Percentiles rank a stretch among this genome's conserved stretches.
These are phyloP conservation scores for Drosophila dives DNA, from an alignment of 2,888 invertebrate species.

Conservation along the genomic window DNA sequence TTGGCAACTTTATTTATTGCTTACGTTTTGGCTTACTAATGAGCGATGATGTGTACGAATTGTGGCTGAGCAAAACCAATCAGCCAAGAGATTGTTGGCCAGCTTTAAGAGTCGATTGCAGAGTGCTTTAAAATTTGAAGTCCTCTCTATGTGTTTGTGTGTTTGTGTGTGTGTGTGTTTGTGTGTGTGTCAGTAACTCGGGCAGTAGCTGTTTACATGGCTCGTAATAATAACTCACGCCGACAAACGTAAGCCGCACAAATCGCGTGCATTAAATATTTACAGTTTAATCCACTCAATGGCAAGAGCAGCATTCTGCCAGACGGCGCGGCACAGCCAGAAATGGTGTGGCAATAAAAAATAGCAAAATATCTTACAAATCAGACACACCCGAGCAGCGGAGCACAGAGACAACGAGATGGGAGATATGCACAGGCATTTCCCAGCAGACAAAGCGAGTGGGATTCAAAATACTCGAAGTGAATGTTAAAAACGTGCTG, in stretches of 20 bases:
- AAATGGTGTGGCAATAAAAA: conserved; percentile 75
- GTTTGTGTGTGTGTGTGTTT: background rate
- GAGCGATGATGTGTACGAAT: conserved; percentile 59
- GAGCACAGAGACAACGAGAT: conserved; percentile 35
- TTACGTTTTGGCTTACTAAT: conserved; percentile 58
- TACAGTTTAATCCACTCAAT: conserved; percentile 80
- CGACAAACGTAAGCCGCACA: conserved; percentile 64
- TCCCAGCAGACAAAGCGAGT: conserved; percentile 59
- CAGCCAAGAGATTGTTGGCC: conserved; percentile 5
- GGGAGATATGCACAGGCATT: conserved; percentile 47
- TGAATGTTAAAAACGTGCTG: conserved; percentile 71
- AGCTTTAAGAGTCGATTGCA: conserved; percentile 24
- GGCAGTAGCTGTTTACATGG: conserved; percentile 13
- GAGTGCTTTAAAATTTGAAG: conserved; percentile 17
- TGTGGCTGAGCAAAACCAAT: conserved; percentile 11
- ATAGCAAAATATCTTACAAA: conserved; percentile 77
- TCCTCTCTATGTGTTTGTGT: background rate
- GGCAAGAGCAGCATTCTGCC: conserved; percentile 67
- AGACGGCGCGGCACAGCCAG: conserved; percentile 48
- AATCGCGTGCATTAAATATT: conserved; percentile 77
- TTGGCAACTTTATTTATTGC: conserved; percentile 57
- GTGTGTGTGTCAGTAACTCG: background rate
- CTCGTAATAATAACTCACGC: conserved; percentile 66
- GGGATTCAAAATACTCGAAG: conserved; percentile 55
- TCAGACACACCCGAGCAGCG: conserved; percentile 55